Conservation (phyloP, 1,140 invertebrate species). For the Drosophila pallidifrons region DNA sequence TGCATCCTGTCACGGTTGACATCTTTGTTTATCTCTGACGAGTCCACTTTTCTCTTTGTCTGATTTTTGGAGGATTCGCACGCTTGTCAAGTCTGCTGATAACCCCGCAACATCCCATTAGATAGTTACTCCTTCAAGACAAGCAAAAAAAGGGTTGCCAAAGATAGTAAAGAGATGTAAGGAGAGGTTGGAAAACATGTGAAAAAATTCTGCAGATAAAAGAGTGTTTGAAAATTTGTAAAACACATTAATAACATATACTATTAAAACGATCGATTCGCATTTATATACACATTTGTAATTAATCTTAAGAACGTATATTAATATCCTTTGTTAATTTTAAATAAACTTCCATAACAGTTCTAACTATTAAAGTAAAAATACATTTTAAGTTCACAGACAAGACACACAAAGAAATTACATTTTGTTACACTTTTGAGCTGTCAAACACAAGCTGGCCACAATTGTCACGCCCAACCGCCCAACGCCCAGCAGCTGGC, state of each 20-base stretch:
- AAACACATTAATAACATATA: too few species aligned
- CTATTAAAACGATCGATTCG: too few species aligned
- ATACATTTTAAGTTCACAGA: constrained; percentile 6
- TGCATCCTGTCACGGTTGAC: constrained; percentile 2
- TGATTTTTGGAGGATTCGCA: constrained; percentile 38
- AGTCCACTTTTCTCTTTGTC: constrained; percentile 57
- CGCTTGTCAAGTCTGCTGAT: constrained; percentile 57
- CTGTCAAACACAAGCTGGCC: constrained; percentile 65
- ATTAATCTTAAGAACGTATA: too few species aligned
- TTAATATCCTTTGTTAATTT: not conserved
- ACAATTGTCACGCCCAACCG: constrained; percentile 28
- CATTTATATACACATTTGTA: too few species aligned
- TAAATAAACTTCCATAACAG: not conserved
- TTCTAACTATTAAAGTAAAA: not conserved
- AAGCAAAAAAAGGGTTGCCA: not conserved
- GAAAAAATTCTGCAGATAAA: too few species aligned
- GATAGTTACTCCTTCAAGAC: constrained; percentile 19
- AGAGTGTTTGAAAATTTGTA: too few species aligned
- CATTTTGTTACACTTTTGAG: constrained; percentile 1
- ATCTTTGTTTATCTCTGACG: constrained; percentile 30
- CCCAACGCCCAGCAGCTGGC: constrained; percentile 1
- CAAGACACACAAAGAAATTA: constrained; percentile 5
- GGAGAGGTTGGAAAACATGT: not conserved
- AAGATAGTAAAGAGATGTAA: too few species aligned
- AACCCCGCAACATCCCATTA: constrained; percentile 2